Base-by-base conservation (phyloP, 2,113 vertebrate genomes). In the Dasypus novemcinctus region DNA sequence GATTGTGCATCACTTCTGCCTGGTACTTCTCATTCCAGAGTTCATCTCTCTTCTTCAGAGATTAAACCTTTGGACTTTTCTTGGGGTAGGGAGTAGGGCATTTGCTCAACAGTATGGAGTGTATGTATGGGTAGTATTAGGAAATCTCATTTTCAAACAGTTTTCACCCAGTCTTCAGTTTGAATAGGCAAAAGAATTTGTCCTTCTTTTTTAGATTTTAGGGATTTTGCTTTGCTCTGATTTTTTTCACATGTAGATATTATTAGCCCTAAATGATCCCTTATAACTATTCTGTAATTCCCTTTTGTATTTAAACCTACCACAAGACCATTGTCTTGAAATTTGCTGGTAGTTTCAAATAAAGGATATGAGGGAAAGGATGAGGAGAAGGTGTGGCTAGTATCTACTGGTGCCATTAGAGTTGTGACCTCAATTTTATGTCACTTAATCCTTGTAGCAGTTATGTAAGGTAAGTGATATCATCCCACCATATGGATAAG, bases 391-490 rank as follows among this genome's bases (percentile, higher is more conserved):
- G 13, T 79, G 11, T 91, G 41, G 23, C 52, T 79, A 17, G 63
- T n/a, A 29, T 81, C 86, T 71, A 3, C 61, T 94, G 79, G 83
- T 96, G 75, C 33, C 46, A 8, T 63, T 93, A 78, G 74, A 88
- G 43, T 29, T 57, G 23, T 69, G 91, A 90, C 93, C 95, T 97
- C 96, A 91, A 7, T 94, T 95, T 97, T 95, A 94, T 88, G 96
- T 97, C 74, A 97, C 49, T 95, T 95, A 91, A 97, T 96, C 75
- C 88, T 92, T 79, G 57, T n/a, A 49, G 96, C 91, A 89, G 33
- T 96, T 97, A 96, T 96, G 78, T 94, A 93, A 94, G 91, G 95
- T 91, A 97, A 93, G 72, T 43, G 89, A 96, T 94, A 87, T 46
- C 92, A 84, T 82, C 90, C 79, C 78, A 82, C 49, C 41, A 36